phyloP scores from a whole-genome alignment of 2,113 vertebrate genomes.

The Garra rufa region DNA sequence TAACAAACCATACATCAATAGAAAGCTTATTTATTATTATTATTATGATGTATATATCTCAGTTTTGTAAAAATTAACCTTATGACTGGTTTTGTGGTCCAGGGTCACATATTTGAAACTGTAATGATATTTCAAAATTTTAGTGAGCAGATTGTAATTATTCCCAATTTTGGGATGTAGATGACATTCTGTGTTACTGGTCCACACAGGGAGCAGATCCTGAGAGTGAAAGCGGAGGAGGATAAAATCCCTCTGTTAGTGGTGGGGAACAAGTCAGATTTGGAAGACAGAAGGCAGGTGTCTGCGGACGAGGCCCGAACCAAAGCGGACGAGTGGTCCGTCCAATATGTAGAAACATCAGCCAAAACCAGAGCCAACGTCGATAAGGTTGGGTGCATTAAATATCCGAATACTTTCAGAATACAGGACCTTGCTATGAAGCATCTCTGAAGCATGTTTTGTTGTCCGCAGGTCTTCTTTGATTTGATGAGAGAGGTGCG shows the following conservation, averaged over 20 bases:
- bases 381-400: constrained; percentile 85
- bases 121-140: no score
- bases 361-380: constrained; percentile 97
- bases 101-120: no score
- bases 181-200: constrained; percentile 3
- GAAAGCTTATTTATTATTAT: no score
- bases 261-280: constrained; percentile 96
- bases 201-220: constrained; percentile 85
- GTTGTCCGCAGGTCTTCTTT: constrained; percentile 88
- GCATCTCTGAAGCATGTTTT: neutral
- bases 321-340: constrained; percentile 88
- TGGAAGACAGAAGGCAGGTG: constrained; percentile 93
- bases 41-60: no score
- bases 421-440: neutral
- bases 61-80: no score
- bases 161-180: no score
- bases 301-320: constrained; percentile 83
- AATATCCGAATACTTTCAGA: neutral
- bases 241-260: constrained; percentile 91
- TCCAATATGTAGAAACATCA: constrained; percentile 97
- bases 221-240: constrained; percentile 94
- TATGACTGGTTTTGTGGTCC: no score
- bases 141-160: no score
- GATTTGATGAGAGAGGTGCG: constrained; percentile 96
- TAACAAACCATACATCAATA: no score